phyloP scores from a whole-genome alignment of 2,113 vertebrate species.

The Axis porcinus region DNA sequence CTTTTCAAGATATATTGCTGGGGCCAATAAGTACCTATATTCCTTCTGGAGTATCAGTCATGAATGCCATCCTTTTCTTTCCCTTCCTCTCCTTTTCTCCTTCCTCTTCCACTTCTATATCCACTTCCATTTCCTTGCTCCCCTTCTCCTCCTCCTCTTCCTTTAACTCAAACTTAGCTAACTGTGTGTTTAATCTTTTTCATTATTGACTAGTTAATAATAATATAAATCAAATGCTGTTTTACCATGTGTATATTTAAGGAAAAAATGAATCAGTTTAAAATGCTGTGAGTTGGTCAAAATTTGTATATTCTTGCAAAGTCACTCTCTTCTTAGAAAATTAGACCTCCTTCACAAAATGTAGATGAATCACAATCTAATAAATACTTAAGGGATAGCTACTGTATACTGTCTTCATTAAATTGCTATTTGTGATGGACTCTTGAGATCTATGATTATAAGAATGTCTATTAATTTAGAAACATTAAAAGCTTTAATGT shows the following conservation, averaged over 20 bases:
- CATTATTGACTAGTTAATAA: neutral
- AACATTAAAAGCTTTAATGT: neutral
- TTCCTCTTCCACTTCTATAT: neutral
- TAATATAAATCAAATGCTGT: neutral
- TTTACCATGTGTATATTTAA: neutral
- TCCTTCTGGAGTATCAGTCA: neutral
- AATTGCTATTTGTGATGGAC: neutral
- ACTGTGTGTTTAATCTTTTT: neutral
- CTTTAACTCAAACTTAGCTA: neutral
- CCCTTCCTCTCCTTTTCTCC: neutral
- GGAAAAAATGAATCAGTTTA: neutral
- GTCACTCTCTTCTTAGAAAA: slow-evolving; percentile 5
- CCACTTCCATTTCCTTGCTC: neutral
- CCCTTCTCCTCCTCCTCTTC: neutral
- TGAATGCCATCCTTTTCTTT: neutral
- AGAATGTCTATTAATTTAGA: slow-evolving; percentile 1
- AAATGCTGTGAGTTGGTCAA: neutral
- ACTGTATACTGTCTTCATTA: neutral
- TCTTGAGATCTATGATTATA: neutral
- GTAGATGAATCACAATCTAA: neutral
- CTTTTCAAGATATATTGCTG: neutral
- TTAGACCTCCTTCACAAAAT: neutral
- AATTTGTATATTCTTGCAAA: neutral
- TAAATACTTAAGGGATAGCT: neutral
- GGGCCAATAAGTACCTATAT: neutral